Evolutionary conservation across 2,797 vertebrate species (phyloP).

Genomic region (Cossypha caffra): DNA sequence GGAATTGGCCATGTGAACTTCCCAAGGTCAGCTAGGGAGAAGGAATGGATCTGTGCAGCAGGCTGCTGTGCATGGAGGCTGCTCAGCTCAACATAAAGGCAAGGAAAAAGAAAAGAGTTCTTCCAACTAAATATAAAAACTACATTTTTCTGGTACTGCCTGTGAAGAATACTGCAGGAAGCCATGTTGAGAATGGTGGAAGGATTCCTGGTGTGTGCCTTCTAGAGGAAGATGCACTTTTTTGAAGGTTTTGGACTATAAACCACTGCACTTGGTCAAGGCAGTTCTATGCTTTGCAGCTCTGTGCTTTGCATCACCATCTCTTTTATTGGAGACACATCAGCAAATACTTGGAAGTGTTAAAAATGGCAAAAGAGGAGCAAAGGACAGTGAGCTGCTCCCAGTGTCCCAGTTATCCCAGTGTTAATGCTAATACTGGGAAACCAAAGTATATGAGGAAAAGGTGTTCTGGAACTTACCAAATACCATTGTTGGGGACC

Average conservation of each 20-base stretch:
- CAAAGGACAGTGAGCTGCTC: not conserved
- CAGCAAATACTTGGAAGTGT: not conserved
- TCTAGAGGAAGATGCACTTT: not conserved
- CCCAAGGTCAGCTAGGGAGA: not conserved
- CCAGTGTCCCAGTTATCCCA: not conserved
- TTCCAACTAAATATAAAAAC: not conserved
- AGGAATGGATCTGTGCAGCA: not conserved
- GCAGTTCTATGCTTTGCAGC: fast-evolving
- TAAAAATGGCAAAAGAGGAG: not conserved
- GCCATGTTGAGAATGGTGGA: not conserved
- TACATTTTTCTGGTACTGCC: not conserved
- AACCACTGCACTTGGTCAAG: not conserved
- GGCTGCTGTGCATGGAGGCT: not conserved
- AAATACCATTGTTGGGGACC: fast-evolving
- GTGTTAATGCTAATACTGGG: not conserved
- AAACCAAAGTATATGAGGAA: not conserved
- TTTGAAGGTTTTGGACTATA: not conserved
- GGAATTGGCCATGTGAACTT: not conserved
- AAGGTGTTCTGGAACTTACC: not conserved
- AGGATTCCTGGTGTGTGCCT: not conserved
- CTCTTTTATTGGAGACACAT: not conserved
- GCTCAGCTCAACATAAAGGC: not conserved
- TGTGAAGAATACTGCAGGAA: not conserved
- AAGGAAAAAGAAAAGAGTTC: not conserved
- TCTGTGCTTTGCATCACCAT: not conserved